These are phyloP conservation scores for Petrophora chlorosata DNA, from an alignment of 2,888 invertebrate genomes.

Conservation along the genomic window DNA sequence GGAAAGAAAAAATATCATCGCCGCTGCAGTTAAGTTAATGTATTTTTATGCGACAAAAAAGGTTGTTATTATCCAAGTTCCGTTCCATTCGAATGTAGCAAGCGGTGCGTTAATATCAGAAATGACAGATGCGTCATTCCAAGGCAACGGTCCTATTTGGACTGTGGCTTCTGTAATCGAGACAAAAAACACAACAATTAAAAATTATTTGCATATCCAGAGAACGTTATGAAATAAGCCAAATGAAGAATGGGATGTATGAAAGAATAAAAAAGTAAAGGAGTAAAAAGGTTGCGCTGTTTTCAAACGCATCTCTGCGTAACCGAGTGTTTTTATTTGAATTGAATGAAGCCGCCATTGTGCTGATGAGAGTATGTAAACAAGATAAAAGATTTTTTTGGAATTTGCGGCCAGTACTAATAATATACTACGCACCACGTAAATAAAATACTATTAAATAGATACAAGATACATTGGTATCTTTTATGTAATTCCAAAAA, in stretches of 20 bases:
- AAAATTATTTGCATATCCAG: slow-evolving; percentile 76
- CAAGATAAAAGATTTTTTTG: slow-evolving; percentile 10
- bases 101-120: slow-evolving; percentile 72
- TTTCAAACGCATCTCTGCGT: slow-evolving; percentile 75
- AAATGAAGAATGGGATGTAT: slow-evolving; percentile 59
- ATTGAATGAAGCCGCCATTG: slow-evolving; percentile 58
- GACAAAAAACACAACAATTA: slow-evolving; percentile 67
- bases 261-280: slow-evolving; percentile 56
- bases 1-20: slow-evolving; percentile 52
- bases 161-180: slow-evolving; percentile 40
- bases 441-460: no score
- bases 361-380: slow-evolving; percentile 37
- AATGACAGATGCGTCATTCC: slow-evolving; percentile 80
- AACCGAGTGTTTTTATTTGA: slow-evolving; percentile 64
- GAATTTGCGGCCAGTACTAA: slow-evolving; percentile 2
- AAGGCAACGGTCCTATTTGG: slow-evolving; percentile 47
- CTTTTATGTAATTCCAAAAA: no score
- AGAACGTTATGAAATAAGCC: slow-evolving; percentile 54
- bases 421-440: no score
- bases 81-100: slow-evolving; percentile 60
- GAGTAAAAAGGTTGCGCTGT: slow-evolving; percentile 49
- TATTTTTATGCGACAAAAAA: slow-evolving; percentile 59
- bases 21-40: slow-evolving; percentile 51
- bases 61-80: slow-evolving; percentile 58
- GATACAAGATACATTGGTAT: no score